Conservation (phyloP, 2,113 vertebrate genomes). For the Hippocampus barbouri region DNA sequence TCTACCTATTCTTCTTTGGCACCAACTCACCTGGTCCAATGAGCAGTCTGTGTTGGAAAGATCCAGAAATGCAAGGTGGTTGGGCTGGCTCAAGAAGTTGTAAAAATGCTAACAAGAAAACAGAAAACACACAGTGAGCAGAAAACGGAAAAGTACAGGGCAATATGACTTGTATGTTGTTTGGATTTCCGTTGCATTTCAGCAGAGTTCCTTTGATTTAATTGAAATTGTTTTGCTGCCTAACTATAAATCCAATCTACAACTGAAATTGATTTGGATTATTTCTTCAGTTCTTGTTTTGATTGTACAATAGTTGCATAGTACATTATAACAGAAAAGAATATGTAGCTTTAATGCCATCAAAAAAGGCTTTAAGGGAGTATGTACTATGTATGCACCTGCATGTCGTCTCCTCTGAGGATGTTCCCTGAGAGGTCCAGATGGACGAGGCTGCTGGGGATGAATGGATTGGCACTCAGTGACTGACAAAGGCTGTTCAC, state of each 20-base stretch:
- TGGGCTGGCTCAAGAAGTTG: slow-evolving; percentile 64
- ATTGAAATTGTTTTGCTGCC: neutral
- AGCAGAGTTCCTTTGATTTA: neutral
- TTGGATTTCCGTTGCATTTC: neutral
- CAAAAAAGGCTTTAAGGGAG: neutral
- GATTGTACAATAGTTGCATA: neutral
- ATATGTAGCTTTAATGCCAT: neutral
- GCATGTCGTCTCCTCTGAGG: slow-evolving; percentile 69
- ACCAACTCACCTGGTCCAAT: slow-evolving; percentile 61
- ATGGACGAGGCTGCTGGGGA: slow-evolving; percentile 68
- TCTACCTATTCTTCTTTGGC: neutral
- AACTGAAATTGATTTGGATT: neutral
- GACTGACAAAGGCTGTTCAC: slow-evolving; percentile 73
- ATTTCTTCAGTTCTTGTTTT: neutral
- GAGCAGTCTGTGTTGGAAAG: slow-evolving; percentile 69
- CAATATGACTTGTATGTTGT: neutral
- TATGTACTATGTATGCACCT: slow-evolving; percentile 40
- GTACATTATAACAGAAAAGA: neutral
- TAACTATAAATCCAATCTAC: neutral
- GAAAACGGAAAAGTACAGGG: neutral
- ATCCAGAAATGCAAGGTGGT: slow-evolving; percentile 61
- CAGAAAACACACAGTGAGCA: slow-evolving; percentile 3
- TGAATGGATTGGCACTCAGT: slow-evolving; percentile 69
- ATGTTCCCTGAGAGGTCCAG: slow-evolving; percentile 73
- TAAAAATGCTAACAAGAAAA: slow-evolving; percentile 59